Evolutionary conservation across 2,797 vertebrate species (phyloP).

Genomic region (Sylvilagus floridanus): DNA sequence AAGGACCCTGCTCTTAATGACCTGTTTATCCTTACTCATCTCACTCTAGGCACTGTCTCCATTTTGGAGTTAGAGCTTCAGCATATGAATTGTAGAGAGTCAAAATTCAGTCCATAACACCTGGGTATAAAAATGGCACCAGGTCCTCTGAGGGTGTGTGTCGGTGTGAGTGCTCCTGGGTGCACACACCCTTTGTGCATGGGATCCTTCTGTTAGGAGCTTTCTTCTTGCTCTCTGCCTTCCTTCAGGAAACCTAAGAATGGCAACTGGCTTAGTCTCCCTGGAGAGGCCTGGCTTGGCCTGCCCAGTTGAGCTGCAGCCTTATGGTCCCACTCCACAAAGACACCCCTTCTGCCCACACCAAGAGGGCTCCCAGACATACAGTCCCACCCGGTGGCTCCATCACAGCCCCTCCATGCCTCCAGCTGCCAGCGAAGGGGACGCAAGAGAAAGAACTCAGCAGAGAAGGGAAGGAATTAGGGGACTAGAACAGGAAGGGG

Average conservation of each 20-base stretch:
- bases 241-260: background rate
- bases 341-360: background rate
- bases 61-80: background rate
- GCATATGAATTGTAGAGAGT: background rate
- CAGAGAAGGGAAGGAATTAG: constrained; percentile 3
- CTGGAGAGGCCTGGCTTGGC: background rate
- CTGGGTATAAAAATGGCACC: background rate
- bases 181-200: too few species aligned
- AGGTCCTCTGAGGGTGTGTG: background rate
- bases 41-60: background rate
- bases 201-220: background rate
- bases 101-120: background rate
- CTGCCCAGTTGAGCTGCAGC: background rate
- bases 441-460: background rate
- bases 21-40: background rate
- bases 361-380: background rate
- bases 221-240: background rate
- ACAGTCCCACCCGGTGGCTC: fast-evolving
- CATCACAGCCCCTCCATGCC: background rate
- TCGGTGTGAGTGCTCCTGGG: fast-evolving
- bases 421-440: background rate
- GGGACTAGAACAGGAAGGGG: background rate
- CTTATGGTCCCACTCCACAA: background rate
- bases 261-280: background rate
- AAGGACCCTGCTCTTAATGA: background rate